phyloP scores from a whole-genome alignment of 2,888 invertebrate species.

The Nomada fabriciana region DNA sequence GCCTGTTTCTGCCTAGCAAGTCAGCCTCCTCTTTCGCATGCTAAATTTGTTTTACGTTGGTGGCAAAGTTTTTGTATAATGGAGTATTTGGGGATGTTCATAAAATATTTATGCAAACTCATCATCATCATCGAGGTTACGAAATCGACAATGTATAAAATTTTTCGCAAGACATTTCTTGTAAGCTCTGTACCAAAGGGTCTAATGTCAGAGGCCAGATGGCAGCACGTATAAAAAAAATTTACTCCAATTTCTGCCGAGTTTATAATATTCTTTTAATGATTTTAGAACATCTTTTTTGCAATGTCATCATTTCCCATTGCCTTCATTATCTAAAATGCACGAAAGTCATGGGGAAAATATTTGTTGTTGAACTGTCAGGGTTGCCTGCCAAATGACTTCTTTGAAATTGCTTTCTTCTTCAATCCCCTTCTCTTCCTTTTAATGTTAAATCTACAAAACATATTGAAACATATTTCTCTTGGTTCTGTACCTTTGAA shows the following conservation, averaged over 20 bases:
- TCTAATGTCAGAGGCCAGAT: conserved; percentile 83
- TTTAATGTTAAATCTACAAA: conserved; percentile 48
- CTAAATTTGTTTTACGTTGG: conserved; percentile 28
- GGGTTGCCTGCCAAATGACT: conserved; percentile 69
- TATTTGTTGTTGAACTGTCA: conserved; percentile 66
- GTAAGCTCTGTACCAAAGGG: conserved; percentile 63
- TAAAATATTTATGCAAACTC: conserved; percentile 36
- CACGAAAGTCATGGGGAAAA: conserved; percentile 1
- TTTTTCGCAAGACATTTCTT: conserved; percentile 62
- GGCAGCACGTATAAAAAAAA: conserved; percentile 79
- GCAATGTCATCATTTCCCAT: conserved; percentile 9
- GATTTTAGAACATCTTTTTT: conserved; percentile 31
- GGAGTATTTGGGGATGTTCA: conserved; percentile 24
- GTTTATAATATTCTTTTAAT: conserved; percentile 64
- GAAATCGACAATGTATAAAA: conserved; percentile 71
- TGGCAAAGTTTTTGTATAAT: conserved; percentile 11
- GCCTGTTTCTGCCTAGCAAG: conserved; percentile 62
- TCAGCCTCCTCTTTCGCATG: conserved; percentile 55
- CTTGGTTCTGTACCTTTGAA: neutral
- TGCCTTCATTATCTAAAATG: neutral
- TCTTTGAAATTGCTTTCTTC: conserved; percentile 57
- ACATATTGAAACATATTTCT: conserved; percentile 60
- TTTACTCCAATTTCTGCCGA: conserved; percentile 72
- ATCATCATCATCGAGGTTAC: conserved; percentile 48
- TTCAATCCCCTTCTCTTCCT: conserved; percentile 56